phyloP scores from a whole-genome alignment of 2,888 invertebrate genomes.

The Nephrotoma appendiculata region DNA sequence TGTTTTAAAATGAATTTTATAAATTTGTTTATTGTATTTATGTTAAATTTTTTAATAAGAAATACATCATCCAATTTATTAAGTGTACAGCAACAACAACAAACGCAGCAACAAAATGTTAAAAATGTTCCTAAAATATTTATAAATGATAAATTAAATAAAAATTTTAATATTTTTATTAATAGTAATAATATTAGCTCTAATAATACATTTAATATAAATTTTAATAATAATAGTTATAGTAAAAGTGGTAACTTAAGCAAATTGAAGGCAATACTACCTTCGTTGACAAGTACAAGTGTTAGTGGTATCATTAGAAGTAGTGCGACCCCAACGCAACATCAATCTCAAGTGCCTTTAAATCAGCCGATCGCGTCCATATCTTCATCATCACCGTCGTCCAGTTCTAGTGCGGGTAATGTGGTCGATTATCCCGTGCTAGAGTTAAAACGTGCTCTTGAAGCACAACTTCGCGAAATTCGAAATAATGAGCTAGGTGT shows the following conservation, averaged over 20 bases:
- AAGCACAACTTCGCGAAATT: slow-evolving; percentile 23
- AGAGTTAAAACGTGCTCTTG: slow-evolving; percentile 15
- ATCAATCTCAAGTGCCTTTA: slow-evolving; percentile 3
- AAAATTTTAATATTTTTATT: background rate
- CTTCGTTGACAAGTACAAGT: background rate
- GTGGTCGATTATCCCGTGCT: background rate
- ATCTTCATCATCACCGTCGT: background rate
- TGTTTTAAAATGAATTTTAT: background rate
- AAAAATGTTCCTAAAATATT: background rate
- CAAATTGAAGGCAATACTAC: background rate
- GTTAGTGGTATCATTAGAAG: background rate
- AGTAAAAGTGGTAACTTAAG: background rate
- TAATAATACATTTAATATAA: background rate
- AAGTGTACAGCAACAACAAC: background rate
- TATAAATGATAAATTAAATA: background rate
- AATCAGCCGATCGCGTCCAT: background rate
- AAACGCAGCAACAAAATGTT: background rate
- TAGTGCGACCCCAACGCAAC: background rate
- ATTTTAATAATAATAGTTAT: background rate
- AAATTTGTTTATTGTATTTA: background rate
- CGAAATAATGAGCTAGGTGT: slow-evolving; percentile 29
- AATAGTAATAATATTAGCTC: background rate
- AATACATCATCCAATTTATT: background rate
- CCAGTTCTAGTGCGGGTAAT: background rate
- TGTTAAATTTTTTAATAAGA: background rate